Conservation (phyloP, 2,797 vertebrate species). For the Typhlichthys eigenmanni region DNA sequence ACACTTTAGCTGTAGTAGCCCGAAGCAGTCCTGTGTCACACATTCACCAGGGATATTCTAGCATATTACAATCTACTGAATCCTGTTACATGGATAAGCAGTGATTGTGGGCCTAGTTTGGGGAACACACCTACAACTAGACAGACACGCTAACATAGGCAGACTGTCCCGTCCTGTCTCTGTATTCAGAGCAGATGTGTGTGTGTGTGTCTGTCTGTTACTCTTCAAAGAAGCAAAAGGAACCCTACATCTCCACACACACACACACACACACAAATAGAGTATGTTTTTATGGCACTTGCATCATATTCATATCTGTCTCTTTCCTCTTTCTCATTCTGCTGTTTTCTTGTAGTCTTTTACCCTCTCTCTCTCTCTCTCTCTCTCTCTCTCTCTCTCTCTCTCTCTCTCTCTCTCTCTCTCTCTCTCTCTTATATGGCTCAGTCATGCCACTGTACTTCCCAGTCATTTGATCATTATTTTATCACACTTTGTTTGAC, state of each 20-base stretch:
- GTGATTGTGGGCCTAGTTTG: no score
- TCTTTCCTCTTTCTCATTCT: slow-evolving; percentile 14
- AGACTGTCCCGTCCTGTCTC: no score
- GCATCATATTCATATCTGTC: slow-evolving; percentile 56
- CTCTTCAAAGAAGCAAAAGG: no score
- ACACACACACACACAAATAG: not conserved
- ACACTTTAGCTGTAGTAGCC: slow-evolving; percentile 44
- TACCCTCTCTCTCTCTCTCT: not conserved
- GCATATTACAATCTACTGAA: slow-evolving; percentile 21
- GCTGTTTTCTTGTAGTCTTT: slow-evolving; percentile 4
- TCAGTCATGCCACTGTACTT: slow-evolving; percentile 82
- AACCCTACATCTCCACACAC: slow-evolving; percentile 2
- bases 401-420: slow-evolving; percentile 32
- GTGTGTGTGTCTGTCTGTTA: no score
- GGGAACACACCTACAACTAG: not conserved
- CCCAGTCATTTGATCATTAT: slow-evolving; percentile 94
- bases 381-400: no score
- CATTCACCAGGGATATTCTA: slow-evolving; percentile 22
- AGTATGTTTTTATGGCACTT: not conserved
- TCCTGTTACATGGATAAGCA: not conserved
- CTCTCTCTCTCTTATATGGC: slow-evolving; percentile 83
- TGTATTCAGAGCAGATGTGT: no score
- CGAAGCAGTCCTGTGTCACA: slow-evolving; percentile 35
- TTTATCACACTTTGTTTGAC: slow-evolving; percentile 98
- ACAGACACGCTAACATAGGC: slow-evolving; percentile 3